A percentile compares a stretch with the other conserved stretches of the same genome.
Conservation (phyloP, 2,797 vertebrate species). For the Poecilia gillii region DNA sequence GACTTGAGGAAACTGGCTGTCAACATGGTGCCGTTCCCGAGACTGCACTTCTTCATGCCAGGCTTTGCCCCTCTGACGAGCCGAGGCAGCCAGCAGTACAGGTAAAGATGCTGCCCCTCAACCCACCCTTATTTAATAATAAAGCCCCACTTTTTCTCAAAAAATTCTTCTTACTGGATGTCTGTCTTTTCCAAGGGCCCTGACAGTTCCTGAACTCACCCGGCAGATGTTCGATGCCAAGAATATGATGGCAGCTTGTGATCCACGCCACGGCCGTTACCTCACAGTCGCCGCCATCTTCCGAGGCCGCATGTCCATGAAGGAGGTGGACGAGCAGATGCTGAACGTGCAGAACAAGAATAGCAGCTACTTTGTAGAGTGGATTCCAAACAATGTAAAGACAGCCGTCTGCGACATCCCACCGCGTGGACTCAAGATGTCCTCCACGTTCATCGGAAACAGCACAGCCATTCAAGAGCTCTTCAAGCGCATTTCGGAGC, state of each 20-base stretch:
- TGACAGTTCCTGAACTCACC: conserved; percentile 87
- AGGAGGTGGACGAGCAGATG: conserved; percentile 86
- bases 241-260: conserved; percentile 87
- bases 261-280: conserved; percentile 84
- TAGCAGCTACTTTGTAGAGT: conserved; percentile 86
- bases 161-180: no score
- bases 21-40: no score
- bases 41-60: no score
- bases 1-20: no score
- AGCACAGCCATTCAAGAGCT: conserved; percentile 98
- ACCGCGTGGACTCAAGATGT: conserved; percentile 91
- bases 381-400: conserved; percentile 89
- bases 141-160: no score
- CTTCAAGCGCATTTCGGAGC: conserved; percentile 84
- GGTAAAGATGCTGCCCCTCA: no score
- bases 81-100: no score
- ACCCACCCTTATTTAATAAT: no score
- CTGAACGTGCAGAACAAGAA: conserved; percentile 85
- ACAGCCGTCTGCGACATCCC: conserved; percentile 95
- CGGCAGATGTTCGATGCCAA: conserved; percentile 92
- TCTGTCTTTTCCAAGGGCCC: not conserved
- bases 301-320: conserved; percentile 92
- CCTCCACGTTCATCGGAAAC: conserved; percentile 94
- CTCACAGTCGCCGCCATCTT: conserved; percentile 86
- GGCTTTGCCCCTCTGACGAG: no score